phyloP scores from a whole-genome alignment of 2,113 vertebrate genomes.

The Mustela nigripes region DNA sequence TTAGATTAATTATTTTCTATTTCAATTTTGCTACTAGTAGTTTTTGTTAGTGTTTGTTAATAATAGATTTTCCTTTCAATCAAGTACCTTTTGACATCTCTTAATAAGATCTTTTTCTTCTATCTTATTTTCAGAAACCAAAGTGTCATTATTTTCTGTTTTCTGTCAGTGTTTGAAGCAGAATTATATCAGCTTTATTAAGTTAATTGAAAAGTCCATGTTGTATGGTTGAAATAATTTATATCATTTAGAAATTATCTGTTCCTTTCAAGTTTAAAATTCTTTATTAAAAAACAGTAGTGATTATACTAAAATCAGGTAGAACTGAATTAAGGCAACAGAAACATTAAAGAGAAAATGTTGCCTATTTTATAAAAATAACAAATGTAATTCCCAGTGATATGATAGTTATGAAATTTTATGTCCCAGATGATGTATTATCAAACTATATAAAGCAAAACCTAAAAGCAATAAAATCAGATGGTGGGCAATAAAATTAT shows the following conservation, averaged over 20 bases:
- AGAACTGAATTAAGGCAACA: conserved; percentile 49
- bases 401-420: conserved; percentile 63
- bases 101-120: not conserved
- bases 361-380: conserved; percentile 64
- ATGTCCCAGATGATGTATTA: conserved; percentile 67
- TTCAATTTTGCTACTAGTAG: not conserved
- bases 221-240: conserved; percentile 51
- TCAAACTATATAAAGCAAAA: conserved; percentile 73
- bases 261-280: conserved; percentile 37
- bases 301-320: conserved; percentile 30
- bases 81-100: not conserved
- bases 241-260: conserved; percentile 52
- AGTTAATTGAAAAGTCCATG: conserved; percentile 57
- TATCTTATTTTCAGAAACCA: not conserved
- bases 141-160: conserved; percentile 17
- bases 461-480: conserved; percentile 58
- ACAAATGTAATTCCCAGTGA: conserved; percentile 47
- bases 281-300: not conserved
- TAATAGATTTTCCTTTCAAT: not conserved
- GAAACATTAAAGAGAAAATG: conserved; percentile 5
- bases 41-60: not conserved
- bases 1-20: not conserved
- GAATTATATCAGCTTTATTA: conserved; percentile 46
- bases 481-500: conserved; percentile 68
- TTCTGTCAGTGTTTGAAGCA: conserved; percentile 50